phyloP scores from a whole-genome alignment of 2,797 vertebrate species.

The Epinephelus malabaricus region DNA sequence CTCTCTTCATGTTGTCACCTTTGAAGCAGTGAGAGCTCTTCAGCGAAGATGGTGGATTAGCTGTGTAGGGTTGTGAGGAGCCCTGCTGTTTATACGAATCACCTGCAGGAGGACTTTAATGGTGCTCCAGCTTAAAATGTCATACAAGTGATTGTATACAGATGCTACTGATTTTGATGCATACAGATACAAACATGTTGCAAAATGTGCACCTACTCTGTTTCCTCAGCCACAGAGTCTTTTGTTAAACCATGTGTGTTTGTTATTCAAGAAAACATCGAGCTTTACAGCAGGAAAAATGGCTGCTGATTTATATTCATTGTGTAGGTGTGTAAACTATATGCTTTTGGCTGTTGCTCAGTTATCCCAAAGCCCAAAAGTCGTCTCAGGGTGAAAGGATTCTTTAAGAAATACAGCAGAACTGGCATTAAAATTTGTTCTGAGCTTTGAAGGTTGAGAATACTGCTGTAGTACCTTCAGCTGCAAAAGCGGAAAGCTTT shows the following conservation, averaged over 20 bases:
- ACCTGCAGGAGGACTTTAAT: constrained; percentile 1
- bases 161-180: not conserved
- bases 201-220: not conserved
- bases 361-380: not conserved
- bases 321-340: not conserved
- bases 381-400: not conserved
- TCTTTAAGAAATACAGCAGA: not conserved
- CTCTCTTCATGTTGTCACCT: constrained; percentile 14
- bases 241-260: not conserved
- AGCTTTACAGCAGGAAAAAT: not conserved
- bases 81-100: constrained; percentile 22
- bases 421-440: not conserved
- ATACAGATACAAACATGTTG: not conserved
- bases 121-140: not conserved
- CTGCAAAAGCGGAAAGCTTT: not conserved
- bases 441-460: constrained; percentile 1
- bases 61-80: not conserved
- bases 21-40: constrained; percentile 13
- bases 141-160: not conserved
- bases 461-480: not conserved
- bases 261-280: not conserved
- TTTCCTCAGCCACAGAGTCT: not conserved
- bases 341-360: not conserved
- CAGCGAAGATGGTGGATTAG: constrained; percentile 6
- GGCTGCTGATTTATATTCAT: not conserved